These are phyloP conservation scores for Poeciliopsis paucimaculata DNA, from an alignment of 2,797 vertebrate species.

Conservation along the genomic window DNA sequence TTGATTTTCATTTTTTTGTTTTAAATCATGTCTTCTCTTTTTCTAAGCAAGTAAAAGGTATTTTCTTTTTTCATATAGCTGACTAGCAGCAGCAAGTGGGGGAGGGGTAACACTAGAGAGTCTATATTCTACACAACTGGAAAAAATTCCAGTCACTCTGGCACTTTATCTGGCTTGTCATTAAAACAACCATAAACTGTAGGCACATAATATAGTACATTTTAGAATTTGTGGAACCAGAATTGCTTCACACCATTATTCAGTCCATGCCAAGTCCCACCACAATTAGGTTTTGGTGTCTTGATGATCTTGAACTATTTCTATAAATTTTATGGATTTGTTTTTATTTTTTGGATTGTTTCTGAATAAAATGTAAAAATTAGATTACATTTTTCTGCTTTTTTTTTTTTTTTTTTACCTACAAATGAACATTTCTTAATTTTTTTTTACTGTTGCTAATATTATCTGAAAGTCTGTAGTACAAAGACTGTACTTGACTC, in stretches of 20 bases:
- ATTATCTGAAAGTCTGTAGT: background rate
- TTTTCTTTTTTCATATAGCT: background rate
- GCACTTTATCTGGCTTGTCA: constrained; percentile 1
- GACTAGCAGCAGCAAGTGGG: background rate
- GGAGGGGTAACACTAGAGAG: background rate
- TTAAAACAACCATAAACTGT: background rate
- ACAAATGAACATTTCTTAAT: background rate
- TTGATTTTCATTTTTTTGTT: background rate
- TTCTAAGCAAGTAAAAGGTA: too few relatives aligned
- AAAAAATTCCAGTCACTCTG: background rate
- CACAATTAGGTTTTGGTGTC: background rate
- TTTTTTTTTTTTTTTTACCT: background rate
- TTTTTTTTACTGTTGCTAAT: background rate
- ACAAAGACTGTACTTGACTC: background rate
- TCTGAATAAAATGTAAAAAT: background rate
- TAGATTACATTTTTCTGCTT: background rate
- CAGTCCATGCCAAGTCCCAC: background rate
- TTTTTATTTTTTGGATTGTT: background rate
- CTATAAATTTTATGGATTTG: background rate
- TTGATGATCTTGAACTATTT: background rate
- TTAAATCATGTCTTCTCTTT: background rate
- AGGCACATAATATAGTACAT: background rate
- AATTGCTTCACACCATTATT: background rate
- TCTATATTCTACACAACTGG: background rate
- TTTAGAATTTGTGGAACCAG: background rate